Base-by-base conservation (phyloP, 2,888 invertebrate genomes). In the Trypoxylon attenuatum region DNA sequence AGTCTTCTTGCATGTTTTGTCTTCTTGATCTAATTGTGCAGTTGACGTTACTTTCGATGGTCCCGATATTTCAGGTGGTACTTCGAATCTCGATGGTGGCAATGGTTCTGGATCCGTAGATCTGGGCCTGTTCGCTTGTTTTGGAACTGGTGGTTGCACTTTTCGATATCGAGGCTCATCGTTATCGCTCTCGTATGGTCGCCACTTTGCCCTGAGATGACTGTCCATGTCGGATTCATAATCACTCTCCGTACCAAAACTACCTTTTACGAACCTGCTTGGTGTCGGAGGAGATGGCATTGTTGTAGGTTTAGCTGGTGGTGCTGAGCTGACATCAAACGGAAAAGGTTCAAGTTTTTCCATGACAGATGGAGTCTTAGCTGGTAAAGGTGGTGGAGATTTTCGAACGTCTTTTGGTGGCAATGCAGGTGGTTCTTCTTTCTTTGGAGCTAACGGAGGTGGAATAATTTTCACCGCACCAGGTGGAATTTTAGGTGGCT, bases 171-270 rank as follows among this genome's bases (percentile, higher is more conserved):
- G 82, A 0, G 89, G 89, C 66, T 92, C 92, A 72, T 92, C 92
- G 10, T 88, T 90, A 73, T 92, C 92, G 74, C 91, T 92, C 65
- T 90, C 90, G 70, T 89, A 90, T 22, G 90, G 91, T 68, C 90
- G 90, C 90, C 91, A 91, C 77, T 91, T 91, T 0, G 87, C 75
- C 47, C 79, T 82, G 27, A 81, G 73, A 0, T 88, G 82, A 10
- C 88, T 84, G 72, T 91, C 91, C 61, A 90, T 87, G 83, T 93
- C 92, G 60, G 92, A 92, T 82, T 92, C 92, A 75, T 92, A 92
- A 75, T 92, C 92, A 68, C 92, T 92, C 76, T 91, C 92, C 6
- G 73, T 78, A 6, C 76, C 62, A 25, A 90, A 88, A 68, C 88
- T 89, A 6, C 89, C 89, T 78, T 89, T 90, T 1, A 89, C 83